Base-by-base conservation (phyloP, 1,140 invertebrate species). In the Manduca sexta region DNA sequence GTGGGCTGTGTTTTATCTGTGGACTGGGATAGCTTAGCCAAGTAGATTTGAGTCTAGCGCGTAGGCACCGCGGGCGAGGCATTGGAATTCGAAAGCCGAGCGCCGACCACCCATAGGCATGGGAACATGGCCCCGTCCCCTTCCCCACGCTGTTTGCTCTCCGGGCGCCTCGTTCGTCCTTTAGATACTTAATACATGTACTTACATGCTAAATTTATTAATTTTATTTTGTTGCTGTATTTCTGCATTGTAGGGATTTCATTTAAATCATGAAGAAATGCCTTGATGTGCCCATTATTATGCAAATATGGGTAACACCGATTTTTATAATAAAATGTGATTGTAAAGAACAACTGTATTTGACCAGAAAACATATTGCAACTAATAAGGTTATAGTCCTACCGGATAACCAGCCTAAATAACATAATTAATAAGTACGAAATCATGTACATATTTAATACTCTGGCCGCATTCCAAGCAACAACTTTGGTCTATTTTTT, bases 21-120 rank as follows among this genome's bases (percentile, higher is more conserved):
- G 8, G 21, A 26, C 21, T 26, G 21, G 33, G 26, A 47, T 43
- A 18, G 34, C 15, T 52, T 29, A 5, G 14, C 29, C n/a, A n/a
- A n/a, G 6, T 52, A 58, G 58, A 63, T 57, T 53, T 51, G 48
- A 65, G 59, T 59, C 60, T 68, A 66, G 69, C 77, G 79, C 81
- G 79, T 84, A 84, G 79, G 81, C 79, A 76, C 74, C 79, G 72
- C 68, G 74, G 74, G 71, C 75, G 65, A 74, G 64, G 69, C 74
- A 76, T 74, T 77, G 79, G 81, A 85, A 85, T 85, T 83, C 66
- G 77, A 83, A 81, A 83, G 81, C 81, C 72, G 74, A 79, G 69
- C 77, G 76, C 64, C 69, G 81, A 82, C 81, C 81, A 83, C 81
- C 81, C 79, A 83, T 74, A 81, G 76, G 75, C 79, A 79, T 83